Base-by-base conservation (phyloP, 2,888 invertebrate genomes). In the Alloplasta piceator region DNA sequence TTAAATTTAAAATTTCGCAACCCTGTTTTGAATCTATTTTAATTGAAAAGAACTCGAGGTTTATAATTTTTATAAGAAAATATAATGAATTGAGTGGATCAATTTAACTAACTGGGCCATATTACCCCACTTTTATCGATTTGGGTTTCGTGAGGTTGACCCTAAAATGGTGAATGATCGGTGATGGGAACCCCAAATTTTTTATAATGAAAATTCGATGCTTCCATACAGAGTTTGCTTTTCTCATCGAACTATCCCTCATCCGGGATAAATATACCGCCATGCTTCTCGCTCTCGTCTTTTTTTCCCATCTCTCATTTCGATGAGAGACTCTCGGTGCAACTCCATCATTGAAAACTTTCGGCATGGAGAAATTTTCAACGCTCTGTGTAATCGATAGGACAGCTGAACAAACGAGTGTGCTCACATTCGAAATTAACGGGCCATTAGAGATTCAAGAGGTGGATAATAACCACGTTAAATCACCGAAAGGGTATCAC, bases 341-440 rank as follows among this genome's bases (percentile, higher is more conserved):
- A n/a, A n/a, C 6, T 67, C 46, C 16, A 39, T 66, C 67, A 66
- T 78, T 78, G 78, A 36, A 74, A 81, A 50, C 43, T 52, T 66
- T 75, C 71, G 46, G 63, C 38, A 16, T 66, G 66, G 56, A 61
- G 58, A 50, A 52, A 58, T 9, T 43, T 52, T 68, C 56, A 43
- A 60, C 36, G 61, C 26, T 26, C 46, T 79, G 76, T 50, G 64
- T 75, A 85, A 86, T 86, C 86, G 89, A 87, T 87, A 83, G 26
- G 71, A 85, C 91, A 90, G 91, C 90, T 91, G 91, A 87, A 87
- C 87, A 90, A 91, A 90, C 88, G 88, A 88, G 86, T 86, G 77
- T 50, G 52, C 52, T 58, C 66, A 70, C 72, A 70, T 78, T 85
- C 85, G 82, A 87, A 90, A 90, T 89, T 89, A 90, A 90, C 87